A percentile compares a stretch with the other conserved stretches of the same genome.
These are phyloP conservation scores for Darevskia nairensis DNA, from an alignment of 2,797 vertebrate genomes.

Conservation along the genomic window DNA sequence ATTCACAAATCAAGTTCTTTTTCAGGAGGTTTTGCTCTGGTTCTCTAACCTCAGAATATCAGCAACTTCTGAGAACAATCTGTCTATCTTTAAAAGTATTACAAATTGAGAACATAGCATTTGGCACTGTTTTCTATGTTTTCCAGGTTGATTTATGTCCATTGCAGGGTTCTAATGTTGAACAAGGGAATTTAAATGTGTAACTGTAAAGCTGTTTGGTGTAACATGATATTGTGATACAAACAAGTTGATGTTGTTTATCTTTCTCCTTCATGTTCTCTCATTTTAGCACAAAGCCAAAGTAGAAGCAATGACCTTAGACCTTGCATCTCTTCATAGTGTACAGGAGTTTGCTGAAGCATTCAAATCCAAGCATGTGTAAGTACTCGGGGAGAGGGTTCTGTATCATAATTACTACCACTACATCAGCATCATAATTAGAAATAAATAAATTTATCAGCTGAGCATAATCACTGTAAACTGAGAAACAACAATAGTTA, in stretches of 20 bases:
- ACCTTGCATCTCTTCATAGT: constrained; percentile 90
- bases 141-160: constrained; percentile 76
- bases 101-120: constrained; percentile 61
- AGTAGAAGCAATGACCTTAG: constrained; percentile 93
- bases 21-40: neutral
- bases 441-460: constrained; percentile 74
- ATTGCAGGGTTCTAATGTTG: constrained; percentile 77
- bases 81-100: constrained; percentile 58
- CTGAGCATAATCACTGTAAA: constrained; percentile 49
- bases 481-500: constrained; percentile 26
- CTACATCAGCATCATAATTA: constrained; percentile 49
- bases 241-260: constrained; percentile 73
- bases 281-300: constrained; percentile 92
- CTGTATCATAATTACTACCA: constrained; percentile 58
- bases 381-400: constrained; percentile 78
- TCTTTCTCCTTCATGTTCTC: constrained; percentile 60
- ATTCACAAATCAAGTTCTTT: neutral
- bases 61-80: neutral
- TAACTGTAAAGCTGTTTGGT: constrained; percentile 74
- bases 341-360: constrained; percentile 90
- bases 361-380: constrained; percentile 94
- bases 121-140: constrained; percentile 70
- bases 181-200: constrained; percentile 76
- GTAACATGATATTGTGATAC: constrained; percentile 71
- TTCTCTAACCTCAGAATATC: neutral